Conservation (phyloP, 2,888 invertebrate genomes). For the Tachina lurida region DNA sequence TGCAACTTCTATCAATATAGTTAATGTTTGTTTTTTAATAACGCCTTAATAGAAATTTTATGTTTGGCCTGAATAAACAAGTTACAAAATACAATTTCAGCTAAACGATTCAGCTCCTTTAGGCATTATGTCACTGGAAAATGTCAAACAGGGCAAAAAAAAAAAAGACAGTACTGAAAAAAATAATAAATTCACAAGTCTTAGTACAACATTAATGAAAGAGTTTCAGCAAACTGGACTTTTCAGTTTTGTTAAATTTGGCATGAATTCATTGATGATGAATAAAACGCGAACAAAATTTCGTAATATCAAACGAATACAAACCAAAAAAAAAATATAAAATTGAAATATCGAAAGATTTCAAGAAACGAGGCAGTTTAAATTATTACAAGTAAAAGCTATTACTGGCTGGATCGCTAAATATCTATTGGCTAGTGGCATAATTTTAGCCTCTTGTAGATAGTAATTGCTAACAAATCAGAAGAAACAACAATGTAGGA, state of each 20-base stretch:
- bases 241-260: conserved; percentile 39
- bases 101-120: conserved; percentile 41
- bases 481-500: conserved; percentile 33
- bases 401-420: conserved; percentile 21
- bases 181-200: conserved; percentile 19
- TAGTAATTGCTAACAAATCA: conserved; percentile 45
- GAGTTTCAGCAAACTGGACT: conserved; percentile 62
- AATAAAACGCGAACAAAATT: conserved; percentile 43
- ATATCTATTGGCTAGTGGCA: conserved; percentile 45
- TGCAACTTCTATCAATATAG: conserved; percentile 36
- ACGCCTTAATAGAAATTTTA: conserved; percentile 30
- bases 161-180: conserved; percentile 16
- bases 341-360: background rate
- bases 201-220: conserved; percentile 30
- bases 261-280: conserved; percentile 50
- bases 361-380: conserved; percentile 8
- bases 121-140: conserved; percentile 70
- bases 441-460: conserved; percentile 48
- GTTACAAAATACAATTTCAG: conserved; percentile 30
- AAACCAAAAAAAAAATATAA: background rate
- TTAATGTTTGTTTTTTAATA: conserved; percentile 22
- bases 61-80: conserved; percentile 50
- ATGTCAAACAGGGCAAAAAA: conserved; percentile 60
- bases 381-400: conserved; percentile 54
- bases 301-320: conserved; percentile 36